phyloP scores from a whole-genome alignment of 1,140 invertebrate genomes.

The Branchinecta lindahli region DNA sequence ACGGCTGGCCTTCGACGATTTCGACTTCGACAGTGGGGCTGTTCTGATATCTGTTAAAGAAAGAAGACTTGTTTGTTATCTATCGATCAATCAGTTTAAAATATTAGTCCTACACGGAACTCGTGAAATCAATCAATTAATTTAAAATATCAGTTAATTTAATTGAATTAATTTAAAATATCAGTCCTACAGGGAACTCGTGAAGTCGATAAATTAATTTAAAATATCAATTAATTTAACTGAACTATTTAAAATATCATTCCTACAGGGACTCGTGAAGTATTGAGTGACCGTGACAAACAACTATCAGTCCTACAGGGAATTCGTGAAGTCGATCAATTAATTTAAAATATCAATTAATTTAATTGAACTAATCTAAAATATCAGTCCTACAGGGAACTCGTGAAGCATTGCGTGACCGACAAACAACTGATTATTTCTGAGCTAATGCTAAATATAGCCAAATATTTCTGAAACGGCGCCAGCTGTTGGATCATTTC shows the following conservation, averaged over 20 bases:
- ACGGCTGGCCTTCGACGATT: not conserved
- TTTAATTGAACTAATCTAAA: not conserved
- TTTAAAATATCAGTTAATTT: not conserved
- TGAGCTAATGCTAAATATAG: too few species aligned
- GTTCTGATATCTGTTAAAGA: not conserved
- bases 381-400: too few species aligned
- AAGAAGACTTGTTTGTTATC: not conserved
- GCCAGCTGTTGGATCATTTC: too few species aligned
- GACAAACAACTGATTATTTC: too few species aligned
- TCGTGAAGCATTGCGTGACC: too few species aligned
- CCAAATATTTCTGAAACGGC: too few species aligned
- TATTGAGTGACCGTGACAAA: too few species aligned
- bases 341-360: not conserved
- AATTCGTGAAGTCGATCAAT: not conserved
- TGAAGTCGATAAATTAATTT: too few species aligned
- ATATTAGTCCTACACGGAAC: not conserved
- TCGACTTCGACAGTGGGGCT: not conserved
- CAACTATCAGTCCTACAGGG: not conserved
- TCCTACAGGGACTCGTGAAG: too few species aligned
- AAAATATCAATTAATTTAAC: too few species aligned
- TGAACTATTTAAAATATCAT: too few species aligned
- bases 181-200: too few species aligned
- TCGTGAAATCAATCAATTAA: not conserved
- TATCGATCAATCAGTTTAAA: not conserved
- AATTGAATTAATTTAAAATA: not conserved